Evolutionary conservation across 2,888 invertebrate genomes (phyloP).

Genomic region (Ischnura elegans): DNA sequence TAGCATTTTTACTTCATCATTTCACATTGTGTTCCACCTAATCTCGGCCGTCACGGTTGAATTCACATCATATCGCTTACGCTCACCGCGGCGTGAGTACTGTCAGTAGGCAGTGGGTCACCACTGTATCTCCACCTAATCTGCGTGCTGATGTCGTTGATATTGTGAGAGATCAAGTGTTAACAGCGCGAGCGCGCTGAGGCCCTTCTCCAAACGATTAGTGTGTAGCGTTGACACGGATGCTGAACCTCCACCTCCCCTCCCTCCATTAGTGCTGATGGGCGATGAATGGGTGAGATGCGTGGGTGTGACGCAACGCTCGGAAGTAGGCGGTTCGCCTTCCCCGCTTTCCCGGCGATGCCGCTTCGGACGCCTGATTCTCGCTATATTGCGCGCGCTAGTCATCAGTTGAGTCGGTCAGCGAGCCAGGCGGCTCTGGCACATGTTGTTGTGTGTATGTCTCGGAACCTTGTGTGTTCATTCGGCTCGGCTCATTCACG

Average conservation of each 20-base stretch:
- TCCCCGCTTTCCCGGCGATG: neutral
- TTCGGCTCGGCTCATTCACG: conserved; percentile 7
- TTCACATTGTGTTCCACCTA: no score
- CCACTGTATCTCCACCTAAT: no score
- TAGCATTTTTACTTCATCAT: no score
- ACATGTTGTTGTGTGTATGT: neutral
- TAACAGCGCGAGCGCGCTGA: neutral
- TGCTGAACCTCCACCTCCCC: neutral
- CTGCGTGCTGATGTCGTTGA: no score
- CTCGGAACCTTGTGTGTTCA: neutral
- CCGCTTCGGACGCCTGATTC: neutral
- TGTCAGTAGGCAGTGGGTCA: no score
- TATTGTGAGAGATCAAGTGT: neutral
- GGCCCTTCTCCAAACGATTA: neutral
- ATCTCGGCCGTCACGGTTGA: no score
- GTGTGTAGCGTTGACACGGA: neutral
- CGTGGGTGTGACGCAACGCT: conserved; percentile 10
- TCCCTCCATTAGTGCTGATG: neutral
- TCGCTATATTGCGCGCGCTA: neutral
- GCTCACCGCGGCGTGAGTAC: no score
- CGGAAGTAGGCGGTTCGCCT: conserved; percentile 21
- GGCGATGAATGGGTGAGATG: neutral
- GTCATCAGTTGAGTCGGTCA: neutral
- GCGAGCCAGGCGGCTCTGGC: neutral
- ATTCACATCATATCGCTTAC: no score